A percentile compares a stretch with the other conserved stretches of the same genome.
Evolutionary conservation across 2,113 vertebrate species (phyloP).

Genomic region (Mus musculus): GRCm39 chr6:121444501-121445000

Average conservation of each 20-base stretch:
- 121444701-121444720: background rate
- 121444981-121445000: background rate
- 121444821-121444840: background rate
- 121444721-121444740: background rate
- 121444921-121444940: background rate
- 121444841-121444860: background rate
- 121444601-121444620: background rate
- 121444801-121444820: background rate
- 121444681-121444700: background rate
- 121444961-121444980: background rate
- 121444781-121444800: background rate
- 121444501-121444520: background rate
- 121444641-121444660: background rate
- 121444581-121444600: background rate
- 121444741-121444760: background rate
- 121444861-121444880: background rate
- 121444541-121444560: background rate
- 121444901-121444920: background rate
- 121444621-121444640: background rate
- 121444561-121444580: background rate
- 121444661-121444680: background rate
- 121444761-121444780: background rate
- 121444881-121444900: background rate
- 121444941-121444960: conserved; percentile 22
- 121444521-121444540: background rate